Conservation (phyloP, 2,888 invertebrate species). For the Drosophila affinis region DNA sequence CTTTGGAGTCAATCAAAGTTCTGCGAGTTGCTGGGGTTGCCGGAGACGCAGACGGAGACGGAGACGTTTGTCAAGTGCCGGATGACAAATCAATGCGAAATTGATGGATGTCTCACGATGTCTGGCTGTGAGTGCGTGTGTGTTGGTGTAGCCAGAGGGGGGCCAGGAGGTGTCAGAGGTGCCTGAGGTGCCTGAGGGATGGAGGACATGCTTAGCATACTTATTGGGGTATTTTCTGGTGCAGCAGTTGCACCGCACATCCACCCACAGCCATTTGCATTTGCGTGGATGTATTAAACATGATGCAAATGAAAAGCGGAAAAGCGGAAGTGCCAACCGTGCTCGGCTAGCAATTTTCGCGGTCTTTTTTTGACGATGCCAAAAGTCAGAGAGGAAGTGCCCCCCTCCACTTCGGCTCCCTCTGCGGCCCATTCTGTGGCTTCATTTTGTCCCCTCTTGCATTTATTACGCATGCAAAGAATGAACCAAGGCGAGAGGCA, state of each 20-base stretch:
- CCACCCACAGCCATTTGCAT: slow-evolving; percentile 52
- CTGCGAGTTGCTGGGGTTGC: background rate
- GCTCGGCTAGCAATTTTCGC: slow-evolving; percentile 52
- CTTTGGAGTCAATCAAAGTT: slow-evolving; percentile 6
- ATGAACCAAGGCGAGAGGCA: slow-evolving; percentile 35
- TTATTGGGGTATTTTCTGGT: slow-evolving; percentile 67
- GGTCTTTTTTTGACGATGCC: slow-evolving; percentile 46
- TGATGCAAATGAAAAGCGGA: slow-evolving; percentile 69
- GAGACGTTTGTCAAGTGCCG: background rate
- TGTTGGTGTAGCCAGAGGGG: too few relatives aligned
- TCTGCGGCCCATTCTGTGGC: slow-evolving; percentile 26
- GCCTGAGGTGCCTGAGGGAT: background rate
- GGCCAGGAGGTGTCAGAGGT: background rate
- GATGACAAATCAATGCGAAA: slow-evolving; percentile 63
- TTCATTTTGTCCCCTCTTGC: slow-evolving; percentile 37
- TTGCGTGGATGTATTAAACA: slow-evolving; percentile 36
- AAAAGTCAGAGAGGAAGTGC: slow-evolving; percentile 60
- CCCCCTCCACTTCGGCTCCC: slow-evolving; percentile 36
- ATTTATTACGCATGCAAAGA: slow-evolving; percentile 75
- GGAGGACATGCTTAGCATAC: slow-evolving; percentile 65
- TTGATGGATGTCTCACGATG: slow-evolving; percentile 52
- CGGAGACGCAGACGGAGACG: too few relatives aligned
- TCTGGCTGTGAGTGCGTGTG: slow-evolving; percentile 7
- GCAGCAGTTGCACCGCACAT: slow-evolving; percentile 11
- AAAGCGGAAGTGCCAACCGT: slow-evolving; percentile 60